Base-by-base conservation (phyloP, 92 coral and sea anemone species). In the Palythoa caribaeorum region DNA sequence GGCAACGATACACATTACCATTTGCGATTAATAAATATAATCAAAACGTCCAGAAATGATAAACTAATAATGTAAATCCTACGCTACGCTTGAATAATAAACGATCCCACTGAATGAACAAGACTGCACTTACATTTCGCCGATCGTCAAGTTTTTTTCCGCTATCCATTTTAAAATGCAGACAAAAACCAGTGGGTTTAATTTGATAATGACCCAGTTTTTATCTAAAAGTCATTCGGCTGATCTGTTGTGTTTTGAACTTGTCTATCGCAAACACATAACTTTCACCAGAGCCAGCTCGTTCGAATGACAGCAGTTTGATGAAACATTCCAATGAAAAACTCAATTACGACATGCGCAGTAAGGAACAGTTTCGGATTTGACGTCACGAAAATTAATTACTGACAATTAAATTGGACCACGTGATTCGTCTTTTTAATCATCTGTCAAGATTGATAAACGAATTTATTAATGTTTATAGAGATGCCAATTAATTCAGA, bases 301-400 rank as follows among this genome's bases (percentile, higher is more conserved):
- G 87, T 92, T 89, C 98, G 98, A 94, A 71, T 94, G 98, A 91
- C 95, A 94, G 91, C 76, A 69, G 74, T 78, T 92, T 91, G 94
- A 91, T 92, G 92, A 84, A 92, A 91, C 98, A 95, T 95, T 95
- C 98, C 98, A 95, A 90, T 92, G 96, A 94, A 92, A 93, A 91
- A 90, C 76, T 76, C 91, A 83, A 91, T 93, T 84, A 83, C 52
- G 96, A 87, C 98, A 95, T 95, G 98, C 98, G 98, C 96, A 87
- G 51, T 84, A 21, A 35, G 54, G 17, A 36, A 40, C 20, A 5
- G 53, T 44, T 38, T 65, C 12, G 62, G 76, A 81, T 50, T 84
- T 92, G 92, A 92, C 91, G 74, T 76, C 80, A 62, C 70, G 84
- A 78, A 78, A 73, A 92, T 92, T 92, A 92, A 92, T 92, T 88